Conservation (phyloP, 2,888 invertebrate genomes). For the Drosophila robusta region DNA sequence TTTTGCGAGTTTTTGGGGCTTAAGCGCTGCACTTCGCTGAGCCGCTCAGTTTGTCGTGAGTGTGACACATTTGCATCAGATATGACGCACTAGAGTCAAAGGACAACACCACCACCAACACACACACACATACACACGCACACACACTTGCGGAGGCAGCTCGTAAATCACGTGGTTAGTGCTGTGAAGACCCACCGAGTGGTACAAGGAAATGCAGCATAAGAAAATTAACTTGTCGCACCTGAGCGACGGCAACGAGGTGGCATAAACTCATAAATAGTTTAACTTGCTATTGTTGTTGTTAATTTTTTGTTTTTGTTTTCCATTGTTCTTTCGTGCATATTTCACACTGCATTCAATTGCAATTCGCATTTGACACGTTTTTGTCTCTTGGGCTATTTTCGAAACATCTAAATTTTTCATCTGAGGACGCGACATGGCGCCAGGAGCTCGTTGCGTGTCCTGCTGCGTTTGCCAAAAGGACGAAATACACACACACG, state of each 20-base stretch:
- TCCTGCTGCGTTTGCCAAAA: constrained; percentile 76
- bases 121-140: constrained; percentile 20
- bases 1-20: constrained; percentile 16
- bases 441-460: constrained; percentile 53
- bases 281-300: constrained; percentile 48
- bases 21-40: constrained; percentile 1
- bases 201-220: constrained; percentile 46
- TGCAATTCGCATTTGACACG: constrained; percentile 34
- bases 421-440: constrained; percentile 63
- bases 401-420: constrained; percentile 26
- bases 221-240: constrained; percentile 69
- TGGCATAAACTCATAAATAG: constrained; percentile 68
- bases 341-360: constrained; percentile 33
- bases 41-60: constrained; percentile 60
- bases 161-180: constrained; percentile 58
- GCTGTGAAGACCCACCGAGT: constrained; percentile 44
- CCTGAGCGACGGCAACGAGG: constrained; percentile 33
- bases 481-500: constrained; percentile 11
- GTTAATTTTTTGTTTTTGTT: neutral
- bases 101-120: constrained; percentile 42
- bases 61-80: constrained; percentile 79
- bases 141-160: constrained; percentile 10
- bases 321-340: constrained; percentile 31
- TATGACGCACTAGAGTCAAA: constrained; percentile 63
- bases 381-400: constrained; percentile 30